Conservation (phyloP, 2,888 invertebrate species). For the Sarcophaga subvicina region DNA sequence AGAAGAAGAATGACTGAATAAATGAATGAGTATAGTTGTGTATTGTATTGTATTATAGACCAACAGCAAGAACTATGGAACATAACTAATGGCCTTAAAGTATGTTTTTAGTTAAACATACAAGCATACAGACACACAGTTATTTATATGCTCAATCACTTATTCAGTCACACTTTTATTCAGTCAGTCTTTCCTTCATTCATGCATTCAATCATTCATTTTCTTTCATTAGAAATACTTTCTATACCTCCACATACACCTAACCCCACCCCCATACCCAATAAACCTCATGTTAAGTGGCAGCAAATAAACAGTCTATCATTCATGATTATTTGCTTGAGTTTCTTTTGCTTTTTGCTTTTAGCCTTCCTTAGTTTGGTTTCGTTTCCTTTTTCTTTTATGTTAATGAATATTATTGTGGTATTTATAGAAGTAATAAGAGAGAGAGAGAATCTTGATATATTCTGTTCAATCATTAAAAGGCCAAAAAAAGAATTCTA, state of each 20-base stretch:
- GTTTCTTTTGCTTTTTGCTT: slow-evolving; percentile 6
- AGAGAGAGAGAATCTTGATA: too few relatives aligned
- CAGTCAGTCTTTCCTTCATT: slow-evolving; percentile 1
- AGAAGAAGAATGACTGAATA: background rate
- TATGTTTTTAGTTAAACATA: background rate
- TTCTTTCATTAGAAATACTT: slow-evolving; percentile 14
- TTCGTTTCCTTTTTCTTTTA: background rate
- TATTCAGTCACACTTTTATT: slow-evolving; percentile 21
- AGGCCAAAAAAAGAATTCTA: background rate
- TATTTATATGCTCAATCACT: slow-evolving; percentile 6
- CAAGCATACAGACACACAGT: too few relatives aligned
- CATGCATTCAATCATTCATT: slow-evolving; percentile 2
- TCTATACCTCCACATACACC: background rate
- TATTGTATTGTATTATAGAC: too few relatives aligned
- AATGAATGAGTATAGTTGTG: too few relatives aligned
- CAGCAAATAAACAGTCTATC: slow-evolving; percentile 57
- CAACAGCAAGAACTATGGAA: too few relatives aligned
- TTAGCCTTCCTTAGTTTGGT: background rate
- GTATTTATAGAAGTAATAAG: background rate
- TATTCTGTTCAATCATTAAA: slow-evolving; percentile 8
- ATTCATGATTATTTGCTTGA: slow-evolving; percentile 35
- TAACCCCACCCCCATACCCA: background rate
- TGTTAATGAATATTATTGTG: slow-evolving; percentile 8
- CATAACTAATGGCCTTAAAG: background rate
- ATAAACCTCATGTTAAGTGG: slow-evolving; percentile 62